Evolutionary conservation across 2,113 vertebrate species (phyloP).

Genomic region (Isurus oxyrinchus): DNA sequence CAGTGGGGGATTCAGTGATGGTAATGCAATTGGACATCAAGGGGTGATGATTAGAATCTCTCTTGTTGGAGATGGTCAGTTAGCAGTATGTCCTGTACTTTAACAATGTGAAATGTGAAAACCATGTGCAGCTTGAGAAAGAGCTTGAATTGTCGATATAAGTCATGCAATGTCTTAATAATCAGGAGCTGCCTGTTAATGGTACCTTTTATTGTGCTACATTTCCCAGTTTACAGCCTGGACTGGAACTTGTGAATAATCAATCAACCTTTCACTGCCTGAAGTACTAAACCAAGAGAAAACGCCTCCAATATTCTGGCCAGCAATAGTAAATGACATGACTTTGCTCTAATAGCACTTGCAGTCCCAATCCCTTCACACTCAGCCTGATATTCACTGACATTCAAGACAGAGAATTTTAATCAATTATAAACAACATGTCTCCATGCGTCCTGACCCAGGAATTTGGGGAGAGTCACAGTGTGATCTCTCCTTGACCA

Average conservation of each 20-base stretch:
- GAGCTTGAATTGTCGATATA: neutral
- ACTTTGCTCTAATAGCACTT: neutral
- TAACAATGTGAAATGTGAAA: neutral
- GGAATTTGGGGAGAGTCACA: neutral
- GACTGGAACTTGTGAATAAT: neutral
- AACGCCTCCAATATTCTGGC: neutral
- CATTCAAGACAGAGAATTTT: neutral
- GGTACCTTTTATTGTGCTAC: neutral
- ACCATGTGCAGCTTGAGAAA: neutral
- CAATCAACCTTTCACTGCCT: neutral
- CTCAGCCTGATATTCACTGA: neutral
- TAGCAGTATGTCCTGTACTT: neutral
- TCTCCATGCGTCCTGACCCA: neutral
- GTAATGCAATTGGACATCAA: too few relatives aligned
- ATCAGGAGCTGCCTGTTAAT: neutral
- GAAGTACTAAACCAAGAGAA: neutral
- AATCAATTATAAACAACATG: neutral
- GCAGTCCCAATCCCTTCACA: neutral
- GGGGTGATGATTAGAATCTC: too few relatives aligned
- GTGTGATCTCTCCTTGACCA: neutral
- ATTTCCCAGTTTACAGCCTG: neutral
- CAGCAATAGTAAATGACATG: neutral
- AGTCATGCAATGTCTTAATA: neutral
- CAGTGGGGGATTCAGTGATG: too few relatives aligned
- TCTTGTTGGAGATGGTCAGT: too few relatives aligned